A percentile compares a stretch with the other conserved stretches of the same genome.
phyloP scores from a whole-genome alignment of 2,888 invertebrate species.

The Syrphus vitripennis region DNA sequence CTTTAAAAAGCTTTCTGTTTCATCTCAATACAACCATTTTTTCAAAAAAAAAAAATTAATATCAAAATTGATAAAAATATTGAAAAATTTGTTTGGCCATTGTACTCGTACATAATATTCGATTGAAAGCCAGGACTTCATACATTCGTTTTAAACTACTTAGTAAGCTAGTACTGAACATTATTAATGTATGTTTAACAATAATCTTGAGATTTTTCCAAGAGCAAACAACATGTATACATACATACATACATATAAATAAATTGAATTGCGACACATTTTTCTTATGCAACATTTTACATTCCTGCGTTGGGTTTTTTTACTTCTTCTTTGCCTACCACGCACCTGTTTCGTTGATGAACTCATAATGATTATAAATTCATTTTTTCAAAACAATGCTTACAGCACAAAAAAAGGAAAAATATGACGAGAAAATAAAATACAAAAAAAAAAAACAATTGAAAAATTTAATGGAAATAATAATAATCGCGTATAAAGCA shows the following conservation, averaged over 20 bases:
- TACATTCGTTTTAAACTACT: no score
- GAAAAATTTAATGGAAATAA: conserved; percentile 4
- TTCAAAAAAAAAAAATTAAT: no score
- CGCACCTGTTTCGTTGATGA: conserved; percentile 7
- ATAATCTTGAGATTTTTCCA: not conserved
- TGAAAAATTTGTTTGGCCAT: no score
- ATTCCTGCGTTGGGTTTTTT: not conserved
- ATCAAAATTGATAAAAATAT: no score
- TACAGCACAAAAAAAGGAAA: not conserved
- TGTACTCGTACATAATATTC: no score
- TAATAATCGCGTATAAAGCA: not conserved
- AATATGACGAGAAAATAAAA: not conserved
- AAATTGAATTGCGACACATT: not conserved
- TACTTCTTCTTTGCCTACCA: not conserved
- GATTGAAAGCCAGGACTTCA: no score
- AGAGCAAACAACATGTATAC: no score
- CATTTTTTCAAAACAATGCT: conserved; percentile 2
- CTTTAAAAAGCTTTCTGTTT: no score
- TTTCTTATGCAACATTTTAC: conserved; percentile 1
- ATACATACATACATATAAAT: no score
- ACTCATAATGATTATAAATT: conserved; percentile 2
- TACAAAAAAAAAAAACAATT: not conserved
- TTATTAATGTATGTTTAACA: no score
- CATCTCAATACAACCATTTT: no score
- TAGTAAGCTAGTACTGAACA: no score